phyloP scores from a whole-genome alignment of 1,140 invertebrate genomes.

The Camponotus pennsylvanicus region DNA sequence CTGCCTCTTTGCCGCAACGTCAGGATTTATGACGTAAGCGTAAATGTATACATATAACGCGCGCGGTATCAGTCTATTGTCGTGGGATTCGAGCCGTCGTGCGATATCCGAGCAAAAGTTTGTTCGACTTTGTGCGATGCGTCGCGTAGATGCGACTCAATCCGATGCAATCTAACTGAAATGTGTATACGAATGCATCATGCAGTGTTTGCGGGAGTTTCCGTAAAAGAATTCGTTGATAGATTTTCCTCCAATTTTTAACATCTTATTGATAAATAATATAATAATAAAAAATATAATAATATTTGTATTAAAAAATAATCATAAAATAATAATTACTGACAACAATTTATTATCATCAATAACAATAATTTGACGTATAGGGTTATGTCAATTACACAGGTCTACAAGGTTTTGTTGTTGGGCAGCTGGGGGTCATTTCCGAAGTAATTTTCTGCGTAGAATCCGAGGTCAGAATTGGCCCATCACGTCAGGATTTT shows the following conservation, averaged over 20 bases:
- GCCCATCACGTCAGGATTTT: too few relatives aligned
- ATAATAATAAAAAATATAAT: too few relatives aligned
- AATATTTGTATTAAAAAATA: too few relatives aligned
- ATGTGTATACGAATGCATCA: conserved; percentile 27
- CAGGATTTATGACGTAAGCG: conserved; percentile 42
- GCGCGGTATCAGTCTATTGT: not conserved
- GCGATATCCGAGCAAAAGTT: conserved; percentile 29
- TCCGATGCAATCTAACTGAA: not conserved
- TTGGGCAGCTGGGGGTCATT: too few relatives aligned
- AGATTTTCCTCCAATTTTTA: not conserved
- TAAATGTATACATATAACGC: conserved; percentile 22
- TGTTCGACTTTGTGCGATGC: not conserved
- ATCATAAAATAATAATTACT: too few relatives aligned
- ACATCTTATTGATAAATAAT: not conserved
- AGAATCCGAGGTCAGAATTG: too few relatives aligned
- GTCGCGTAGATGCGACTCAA: not conserved
- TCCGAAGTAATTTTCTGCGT: too few relatives aligned
- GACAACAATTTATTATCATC: too few relatives aligned
- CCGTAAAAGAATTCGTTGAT: not conserved
- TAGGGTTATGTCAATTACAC: too few relatives aligned
- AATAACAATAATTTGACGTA: too few relatives aligned
- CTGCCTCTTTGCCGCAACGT: conserved; percentile 30
- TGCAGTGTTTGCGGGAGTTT: not conserved
- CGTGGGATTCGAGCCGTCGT: conserved; percentile 34
- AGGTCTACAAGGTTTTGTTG: too few relatives aligned